A percentile compares a stretch with the other conserved stretches of the same genome.
These are phyloP conservation scores for Halcyon badia DNA, from an alignment of 2,797 vertebrate species.

Conservation along the genomic window DNA sequence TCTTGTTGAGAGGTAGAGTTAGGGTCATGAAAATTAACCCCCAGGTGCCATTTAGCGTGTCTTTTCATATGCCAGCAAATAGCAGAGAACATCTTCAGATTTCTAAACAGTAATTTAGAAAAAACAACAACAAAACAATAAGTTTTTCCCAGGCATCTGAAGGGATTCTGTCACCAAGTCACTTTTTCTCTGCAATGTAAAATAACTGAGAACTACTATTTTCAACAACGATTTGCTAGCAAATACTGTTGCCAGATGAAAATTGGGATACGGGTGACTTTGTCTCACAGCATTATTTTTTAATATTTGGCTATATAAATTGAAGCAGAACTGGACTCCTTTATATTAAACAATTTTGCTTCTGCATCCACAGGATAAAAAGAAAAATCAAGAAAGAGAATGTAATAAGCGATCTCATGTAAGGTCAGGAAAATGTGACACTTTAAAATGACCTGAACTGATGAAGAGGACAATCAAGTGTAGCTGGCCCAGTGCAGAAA, in stretches of 20 bases:
- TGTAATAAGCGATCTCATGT: background rate
- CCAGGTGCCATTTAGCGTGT: constrained; percentile 4
- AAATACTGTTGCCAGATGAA: background rate
- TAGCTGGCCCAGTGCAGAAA: accelerated
- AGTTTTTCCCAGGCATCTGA: background rate
- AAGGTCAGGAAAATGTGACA: background rate
- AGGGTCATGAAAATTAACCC: constrained; percentile 69
- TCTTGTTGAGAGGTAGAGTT: constrained; percentile 63
- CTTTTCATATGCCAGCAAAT: constrained; percentile 26
- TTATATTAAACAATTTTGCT: background rate
- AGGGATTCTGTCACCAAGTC: background rate
- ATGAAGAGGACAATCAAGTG: background rate
- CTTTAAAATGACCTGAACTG: background rate
- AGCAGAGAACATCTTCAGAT: background rate
- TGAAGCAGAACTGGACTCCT: background rate
- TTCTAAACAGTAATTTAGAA: constrained; percentile 52
- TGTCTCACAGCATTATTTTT: background rate
- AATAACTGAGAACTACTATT: background rate
- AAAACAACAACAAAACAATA: constrained; percentile 15
- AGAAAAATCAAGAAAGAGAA: background rate
- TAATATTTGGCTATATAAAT: background rate
- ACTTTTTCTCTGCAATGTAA: background rate
- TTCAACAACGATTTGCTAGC: background rate
- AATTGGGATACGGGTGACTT: background rate
- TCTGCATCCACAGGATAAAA: background rate